Evolutionary conservation across 2,113 vertebrate genomes (phyloP), one percentile per base, ranked within the genome.

Genomic region (Microcebus griseorufus): DNA sequence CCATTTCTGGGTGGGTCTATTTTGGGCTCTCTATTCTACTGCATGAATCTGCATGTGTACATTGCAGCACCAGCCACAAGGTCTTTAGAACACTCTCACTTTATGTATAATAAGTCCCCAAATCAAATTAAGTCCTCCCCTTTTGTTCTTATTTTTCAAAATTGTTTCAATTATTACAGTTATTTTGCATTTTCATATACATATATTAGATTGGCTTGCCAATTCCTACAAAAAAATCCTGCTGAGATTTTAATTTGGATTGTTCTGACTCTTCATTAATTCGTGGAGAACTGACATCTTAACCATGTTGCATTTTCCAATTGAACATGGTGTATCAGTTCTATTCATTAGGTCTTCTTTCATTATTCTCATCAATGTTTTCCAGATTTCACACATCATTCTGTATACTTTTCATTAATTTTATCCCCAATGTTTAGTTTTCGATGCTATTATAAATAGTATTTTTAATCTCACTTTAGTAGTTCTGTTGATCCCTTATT

Each of bases 131-230:
- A 53, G 25, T 53, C 45, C 45, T 95, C 18, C 65, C 81, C 82
- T 70, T 83, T 55, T 73, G 9, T 73, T 73, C 23, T 91, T 86
- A 72, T 51, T 87, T 96, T 85, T 76, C 12, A 84, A 83, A 96
- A 73, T 8, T 90, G 39, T 93, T 88, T 96, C 45, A 42, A 79
- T 5, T 83, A 48, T 42, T 83, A n/a, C 22, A 62, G 32, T 29
- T 80, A 80, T 76, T 94, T 86, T 90, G 17, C 17, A 76, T 82
- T 81, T 78, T 7, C 65, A 65, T 42, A 84, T 69, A 91, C 17
- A 88, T 90, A 39, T 39, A 39, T 42, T 62, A 75, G 55, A 92
- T 81, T 62, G 91, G 42, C 51, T 62, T 95, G 25, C 62, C 23
- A 95, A 87, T 94, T 83, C 88, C 80, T 73, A 79, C 9, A 84